Base-by-base conservation (phyloP, 92 coral and sea anemone species). In the Phenganax marumi region DNA sequence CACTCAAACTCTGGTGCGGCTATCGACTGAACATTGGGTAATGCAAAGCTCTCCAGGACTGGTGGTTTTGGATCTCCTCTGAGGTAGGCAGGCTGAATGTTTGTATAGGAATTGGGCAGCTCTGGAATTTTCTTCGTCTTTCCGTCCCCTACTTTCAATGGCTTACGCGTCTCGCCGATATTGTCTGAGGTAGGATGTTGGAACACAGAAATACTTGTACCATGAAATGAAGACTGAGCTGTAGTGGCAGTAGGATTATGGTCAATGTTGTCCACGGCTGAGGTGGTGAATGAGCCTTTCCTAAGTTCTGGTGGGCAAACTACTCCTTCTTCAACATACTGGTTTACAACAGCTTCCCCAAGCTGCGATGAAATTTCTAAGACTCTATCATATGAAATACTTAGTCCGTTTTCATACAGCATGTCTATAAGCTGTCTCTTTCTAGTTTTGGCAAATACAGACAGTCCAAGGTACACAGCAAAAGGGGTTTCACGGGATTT, bases 401-500 rank as follows among this genome's bases (percentile, higher is more conserved):
- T 75, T 8, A 57, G 54, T 52, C 83, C 81, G 49, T 75, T 25
- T 12, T 6, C 69, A 21, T 57, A 33, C 24, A 48, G 70, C 50
- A 65, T 77, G 46, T 66, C 73, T n/a, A 68, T 50, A 68, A 68
- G 73, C 14, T 68, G 7, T n/a, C 73, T 68, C 13, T 68, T 68
- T n/a, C 73, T 68, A 12, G 7, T 11, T 68, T n/a, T 68, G 7
- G 73, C 7, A n/a, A 6, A 68, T 25, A 68, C 73, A 68, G 50
- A 25, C 73, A 66, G 14, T 14, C 72, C 72, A 66, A 66, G 7
- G 14, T 66, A 23, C 4, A 66, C 72, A 3, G 43, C 7, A 66
- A 66, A 84, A 21, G 90, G 84, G 17, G 90, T 87, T 77, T 87
- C 85, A 60, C 87, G 84, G 21, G 25, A 68, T 76, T 86, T 75